Evolutionary conservation across 2,113 vertebrate genomes (phyloP).

Genomic region (Crotalus helleri): DNA sequence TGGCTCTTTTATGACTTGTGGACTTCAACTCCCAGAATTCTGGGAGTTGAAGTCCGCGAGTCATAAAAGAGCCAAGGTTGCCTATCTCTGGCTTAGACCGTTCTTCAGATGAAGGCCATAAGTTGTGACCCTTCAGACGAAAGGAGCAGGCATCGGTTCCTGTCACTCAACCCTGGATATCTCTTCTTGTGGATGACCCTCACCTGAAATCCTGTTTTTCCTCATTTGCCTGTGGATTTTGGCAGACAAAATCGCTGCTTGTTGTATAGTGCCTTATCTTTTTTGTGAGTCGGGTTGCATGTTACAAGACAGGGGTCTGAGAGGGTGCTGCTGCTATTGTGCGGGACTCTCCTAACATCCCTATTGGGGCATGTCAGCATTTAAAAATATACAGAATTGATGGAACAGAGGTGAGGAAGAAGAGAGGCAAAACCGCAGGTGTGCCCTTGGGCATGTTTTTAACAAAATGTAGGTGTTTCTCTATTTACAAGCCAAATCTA

Average conservation of each 20-base stretch:
- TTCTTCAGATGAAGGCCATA: background rate
- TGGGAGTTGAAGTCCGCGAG: too few species aligned
- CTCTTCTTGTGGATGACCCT: too few species aligned
- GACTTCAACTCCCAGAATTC: too few species aligned
- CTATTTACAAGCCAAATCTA: background rate
- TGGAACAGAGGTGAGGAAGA: background rate
- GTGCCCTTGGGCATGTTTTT: background rate
- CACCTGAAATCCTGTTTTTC: background rate
- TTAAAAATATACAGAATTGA: background rate
- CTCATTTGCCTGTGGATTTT: background rate
- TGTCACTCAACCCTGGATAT: background rate
- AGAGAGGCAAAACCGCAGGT: background rate
- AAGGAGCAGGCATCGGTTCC: background rate
- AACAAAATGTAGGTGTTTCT: background rate
- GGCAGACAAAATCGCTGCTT: background rate
- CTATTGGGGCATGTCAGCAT: background rate
- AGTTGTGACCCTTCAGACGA: background rate
- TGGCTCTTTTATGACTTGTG: too few species aligned
- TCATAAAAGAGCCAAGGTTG: too few species aligned
- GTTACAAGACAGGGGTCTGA: background rate
- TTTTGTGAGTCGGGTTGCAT: background rate
- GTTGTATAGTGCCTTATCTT: background rate
- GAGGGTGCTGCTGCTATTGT: background rate
- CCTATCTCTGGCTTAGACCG: too few species aligned
- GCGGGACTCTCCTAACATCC: background rate